These are phyloP conservation scores for Dromiciops gliroides DNA, from an alignment of 2,113 vertebrate species.

Conservation along the genomic window DNA sequence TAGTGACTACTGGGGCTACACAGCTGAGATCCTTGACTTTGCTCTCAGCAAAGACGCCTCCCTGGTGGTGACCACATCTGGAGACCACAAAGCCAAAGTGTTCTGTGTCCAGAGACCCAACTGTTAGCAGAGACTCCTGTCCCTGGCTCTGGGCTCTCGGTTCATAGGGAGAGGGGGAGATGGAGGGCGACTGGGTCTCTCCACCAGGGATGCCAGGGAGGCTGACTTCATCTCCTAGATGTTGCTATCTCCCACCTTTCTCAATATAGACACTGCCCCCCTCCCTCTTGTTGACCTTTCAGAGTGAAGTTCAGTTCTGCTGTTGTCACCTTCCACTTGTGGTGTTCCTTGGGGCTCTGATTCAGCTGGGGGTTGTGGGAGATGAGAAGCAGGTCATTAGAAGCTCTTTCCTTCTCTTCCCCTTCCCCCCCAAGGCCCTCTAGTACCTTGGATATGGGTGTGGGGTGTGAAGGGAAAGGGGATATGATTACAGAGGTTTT, in stretches of 20 bases:
- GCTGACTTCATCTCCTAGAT: constrained; percentile 48
- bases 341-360: constrained; percentile 63
- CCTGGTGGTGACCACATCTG: constrained; percentile 92
- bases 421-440: constrained; percentile 67
- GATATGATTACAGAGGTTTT: constrained; percentile 78
- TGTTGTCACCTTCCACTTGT: constrained; percentile 57
- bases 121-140: constrained; percentile 83
- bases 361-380: constrained; percentile 40
- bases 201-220: constrained; percentile 49
- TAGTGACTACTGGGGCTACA: constrained; percentile 93
- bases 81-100: constrained; percentile 96
- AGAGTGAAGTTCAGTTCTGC: constrained; percentile 34
- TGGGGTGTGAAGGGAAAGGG: constrained; percentile 73
- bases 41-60: constrained; percentile 94
- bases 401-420: constrained; percentile 61
- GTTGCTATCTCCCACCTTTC: constrained; percentile 1
- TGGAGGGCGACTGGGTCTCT: constrained; percentile 22
- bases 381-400: constrained; percentile 62
- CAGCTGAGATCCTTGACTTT: constrained; percentile 94
- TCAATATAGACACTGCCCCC: neutral
- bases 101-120: constrained; percentile 97
- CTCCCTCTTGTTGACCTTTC: neutral
- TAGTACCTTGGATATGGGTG: neutral
- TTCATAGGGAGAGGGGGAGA: constrained; percentile 40
- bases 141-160: constrained; percentile 39